Evolutionary conservation across 2,113 vertebrate genomes (phyloP).

Genomic region (Platysteira castanea): DNA sequence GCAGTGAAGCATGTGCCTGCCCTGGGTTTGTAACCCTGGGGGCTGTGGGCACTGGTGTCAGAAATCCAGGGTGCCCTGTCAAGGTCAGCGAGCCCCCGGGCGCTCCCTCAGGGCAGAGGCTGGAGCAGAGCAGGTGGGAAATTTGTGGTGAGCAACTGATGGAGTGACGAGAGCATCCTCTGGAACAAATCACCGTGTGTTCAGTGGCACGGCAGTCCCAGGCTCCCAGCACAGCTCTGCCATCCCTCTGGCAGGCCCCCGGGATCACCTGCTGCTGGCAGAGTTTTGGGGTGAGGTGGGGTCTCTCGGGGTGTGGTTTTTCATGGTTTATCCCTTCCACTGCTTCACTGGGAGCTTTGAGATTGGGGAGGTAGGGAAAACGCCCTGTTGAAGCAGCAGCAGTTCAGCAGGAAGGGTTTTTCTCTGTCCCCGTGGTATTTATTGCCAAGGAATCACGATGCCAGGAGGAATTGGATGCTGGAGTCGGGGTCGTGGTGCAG

Average conservation of each 20-base stretch:
- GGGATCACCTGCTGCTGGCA: background rate
- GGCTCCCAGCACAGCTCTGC: background rate
- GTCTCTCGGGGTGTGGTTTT: background rate
- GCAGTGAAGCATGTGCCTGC: background rate
- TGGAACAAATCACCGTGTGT: background rate
- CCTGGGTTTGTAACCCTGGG: background rate
- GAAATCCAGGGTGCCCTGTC: background rate
- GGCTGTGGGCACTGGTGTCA: rapidly evolving
- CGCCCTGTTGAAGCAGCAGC: rapidly evolving
- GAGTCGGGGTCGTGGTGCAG: background rate
- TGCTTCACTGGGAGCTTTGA: background rate
- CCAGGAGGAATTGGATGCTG: rapidly evolving
- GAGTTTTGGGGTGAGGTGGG: background rate
- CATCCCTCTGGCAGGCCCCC: rapidly evolving
- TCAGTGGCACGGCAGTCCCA: background rate
- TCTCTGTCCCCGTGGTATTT: background rate
- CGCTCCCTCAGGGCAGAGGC: rapidly evolving
- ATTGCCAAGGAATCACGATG: background rate
- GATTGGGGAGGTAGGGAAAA: background rate
- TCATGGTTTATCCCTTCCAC: background rate
- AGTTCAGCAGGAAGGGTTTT: background rate
- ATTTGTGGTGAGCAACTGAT: constrained; percentile 37
- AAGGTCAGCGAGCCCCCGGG: background rate
- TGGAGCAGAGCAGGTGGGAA: constrained; percentile 31
- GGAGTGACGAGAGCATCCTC: background rate